Base-by-base conservation (phyloP, 37 sponge, comb jelly and placozoan genomes). In the Diacarnus erythraeanus region DNA sequence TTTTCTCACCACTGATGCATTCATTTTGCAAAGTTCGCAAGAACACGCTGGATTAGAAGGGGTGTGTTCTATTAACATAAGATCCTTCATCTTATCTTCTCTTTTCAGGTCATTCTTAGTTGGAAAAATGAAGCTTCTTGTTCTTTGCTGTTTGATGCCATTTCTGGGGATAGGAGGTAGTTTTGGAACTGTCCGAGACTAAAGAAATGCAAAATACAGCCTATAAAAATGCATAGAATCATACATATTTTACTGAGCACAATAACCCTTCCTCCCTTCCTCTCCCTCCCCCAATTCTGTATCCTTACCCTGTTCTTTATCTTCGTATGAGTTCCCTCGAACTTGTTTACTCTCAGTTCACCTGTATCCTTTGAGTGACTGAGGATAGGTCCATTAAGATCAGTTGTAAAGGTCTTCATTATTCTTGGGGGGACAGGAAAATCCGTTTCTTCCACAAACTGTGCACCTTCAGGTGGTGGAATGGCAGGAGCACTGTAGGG, bases 141-240 rank as follows among this genome's bases (percentile, higher is more conserved):
- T 21, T 15, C 57, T 43, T 27, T 47, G 67, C 23, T 29, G 67
- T 2, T 42, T 42, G 63, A 65, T 21, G 23, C 6, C 21, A 6
- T 35, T 30, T 51, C 31, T 47, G 3, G n/a, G 60, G 4, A 90
- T 75, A 3, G 83, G 91, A 71, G 92, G 92, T 0, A 91, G 87
- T n/a, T 82, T 82, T 23, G 84, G 92, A 3, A 83, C 78, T 3
- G 83, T 77, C 17, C 71, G 74, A 10, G 79, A 77, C 86, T 90
- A 59, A 23, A 71, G 42, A 33, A 42, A 37, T 47, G 51, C 2
- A 61, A 38, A 59, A 34, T n/a, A 15, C 34, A 57, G 22, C 64
- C 43, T 31, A 22, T 15, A 8, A 74, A 39, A 15, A 44, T 42
- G 43, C 5, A 64, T 36, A 51, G 18, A 69, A 47, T 21, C 9